Base-by-base conservation (phyloP, 2,113 vertebrate species). In the Crocuta crocuta region DNA sequence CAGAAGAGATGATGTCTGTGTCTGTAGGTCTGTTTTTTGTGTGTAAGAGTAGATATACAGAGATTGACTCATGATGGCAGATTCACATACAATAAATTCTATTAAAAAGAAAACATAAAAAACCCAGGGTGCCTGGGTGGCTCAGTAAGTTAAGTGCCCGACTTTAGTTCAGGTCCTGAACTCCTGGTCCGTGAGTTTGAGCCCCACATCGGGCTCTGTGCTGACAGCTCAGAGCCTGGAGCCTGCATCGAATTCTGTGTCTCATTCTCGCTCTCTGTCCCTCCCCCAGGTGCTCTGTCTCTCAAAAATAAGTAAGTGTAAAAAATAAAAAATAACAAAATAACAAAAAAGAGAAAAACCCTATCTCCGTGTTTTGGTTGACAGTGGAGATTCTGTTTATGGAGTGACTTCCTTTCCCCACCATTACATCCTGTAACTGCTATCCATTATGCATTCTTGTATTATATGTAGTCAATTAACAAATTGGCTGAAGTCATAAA, bases 401-500 rank as follows among this genome's bases (percentile, higher is more conserved):
- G 55, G 65, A 80, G 10, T 88, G 10, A 35, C 48, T 93, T 93
- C 39, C 23, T 96, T 95, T 96, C 79, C 45, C 35, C n/a, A 43
- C 12, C 45, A 78, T 82, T 55, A 39, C 89, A 9, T 91, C 24
- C 94, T 73, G 26, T 78, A 17, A 35, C 39, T 24, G 76, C 12
- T 55, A 58, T 6, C 73, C 33, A 26, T 91, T 85, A 39, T 35
- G 33, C 43, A 70, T 95, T 93, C 43, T 80, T 15, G 2, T n/a
- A 68, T 70, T 79, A 63, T 39, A 94, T 16, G 26, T 74, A 58
- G n/a, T 74, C 10, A 19, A 33, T 91, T 92, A 63, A 79, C 90
- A 96, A 97, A 94, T 86, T 73, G 73, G 45, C 33, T 58, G 12
- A 88, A 73, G 45, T 55, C 35, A 70, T 78, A 43, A 80, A 80